Evolutionary conservation across 2,797 vertebrate species (phyloP).

Genomic region (Chromobotia macracanthus): DNA sequence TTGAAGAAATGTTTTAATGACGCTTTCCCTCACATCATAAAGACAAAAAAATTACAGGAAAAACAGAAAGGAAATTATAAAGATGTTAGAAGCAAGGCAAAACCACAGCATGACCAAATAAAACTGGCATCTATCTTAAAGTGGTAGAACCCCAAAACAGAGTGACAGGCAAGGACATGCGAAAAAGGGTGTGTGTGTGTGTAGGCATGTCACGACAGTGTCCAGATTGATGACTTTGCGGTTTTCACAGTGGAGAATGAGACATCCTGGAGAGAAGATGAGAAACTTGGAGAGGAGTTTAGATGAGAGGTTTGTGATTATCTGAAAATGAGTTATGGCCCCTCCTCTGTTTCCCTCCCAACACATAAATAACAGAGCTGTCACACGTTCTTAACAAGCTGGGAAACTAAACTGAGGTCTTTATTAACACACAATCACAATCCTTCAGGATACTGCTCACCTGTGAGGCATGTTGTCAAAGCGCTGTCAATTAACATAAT

Average conservation of each 20-base stretch:
- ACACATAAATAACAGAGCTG: conserved; percentile 56
- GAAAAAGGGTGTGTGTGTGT: conserved; percentile 13
- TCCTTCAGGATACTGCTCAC: conserved; percentile 12
- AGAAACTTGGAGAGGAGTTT: not conserved
- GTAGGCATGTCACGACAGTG: conserved; percentile 13
- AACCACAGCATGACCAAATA: conserved; percentile 17
- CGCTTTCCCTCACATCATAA: no score
- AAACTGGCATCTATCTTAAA: conserved; percentile 31
- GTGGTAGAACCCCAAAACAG: not conserved
- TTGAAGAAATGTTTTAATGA: no score
- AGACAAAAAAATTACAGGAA: no score
- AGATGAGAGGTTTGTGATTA: conserved; percentile 39
- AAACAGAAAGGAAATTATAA: no score
- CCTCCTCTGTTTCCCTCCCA: conserved; percentile 32
- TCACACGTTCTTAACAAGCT: conserved; percentile 33
- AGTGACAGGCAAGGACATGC: conserved; percentile 16
- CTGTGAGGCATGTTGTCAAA: conserved; percentile 36
- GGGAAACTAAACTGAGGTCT: conserved; percentile 44
- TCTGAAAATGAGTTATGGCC: conserved; percentile 49
- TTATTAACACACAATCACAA: conserved; percentile 50
- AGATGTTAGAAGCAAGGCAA: no score
- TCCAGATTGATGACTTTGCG: conserved; percentile 39
- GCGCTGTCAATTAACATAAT: conserved; percentile 19
- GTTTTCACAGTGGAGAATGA: conserved; percentile 7
- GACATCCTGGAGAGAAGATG: not conserved